A percentile compares a stretch with the other conserved stretches of the same genome.
These are phyloP conservation scores for Benitochromis conjunctus DNA, from an alignment of 2,113 vertebrate genomes.

Conservation along the genomic window DNA sequence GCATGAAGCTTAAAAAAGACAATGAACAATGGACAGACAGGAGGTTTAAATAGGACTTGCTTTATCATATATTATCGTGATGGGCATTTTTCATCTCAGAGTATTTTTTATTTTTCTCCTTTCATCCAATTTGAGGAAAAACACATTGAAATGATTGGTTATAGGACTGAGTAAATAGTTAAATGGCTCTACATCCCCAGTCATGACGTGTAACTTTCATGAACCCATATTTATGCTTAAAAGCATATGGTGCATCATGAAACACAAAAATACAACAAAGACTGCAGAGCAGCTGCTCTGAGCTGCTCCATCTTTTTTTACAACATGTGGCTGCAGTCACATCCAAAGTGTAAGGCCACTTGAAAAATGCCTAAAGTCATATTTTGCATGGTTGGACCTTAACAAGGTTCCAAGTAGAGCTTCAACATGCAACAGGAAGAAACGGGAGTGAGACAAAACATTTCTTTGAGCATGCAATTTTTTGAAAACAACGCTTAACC, in stretches of 20 bases:
- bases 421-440: background rate
- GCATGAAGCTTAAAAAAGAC: background rate
- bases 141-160: background rate
- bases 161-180: background rate
- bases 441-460: background rate
- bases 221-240: background rate
- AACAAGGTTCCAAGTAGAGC: background rate
- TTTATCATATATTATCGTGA: background rate
- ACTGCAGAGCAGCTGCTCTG: too few relatives aligned
- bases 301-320: background rate
- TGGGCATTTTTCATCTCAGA: background rate
- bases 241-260: too few relatives aligned
- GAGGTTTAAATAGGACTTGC: background rate
- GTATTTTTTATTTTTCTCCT: background rate
- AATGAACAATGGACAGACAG: background rate
- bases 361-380: background rate
- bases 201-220: background rate
- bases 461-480: background rate
- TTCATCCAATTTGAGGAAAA: background rate
- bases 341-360: background rate
- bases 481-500: background rate
- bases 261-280: too few relatives aligned
- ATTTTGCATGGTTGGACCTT: background rate
- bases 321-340: accelerated
- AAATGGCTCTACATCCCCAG: background rate